Conservation (phyloP, 2,888 invertebrate genomes). For the Pharmacophagus antenor region DNA sequence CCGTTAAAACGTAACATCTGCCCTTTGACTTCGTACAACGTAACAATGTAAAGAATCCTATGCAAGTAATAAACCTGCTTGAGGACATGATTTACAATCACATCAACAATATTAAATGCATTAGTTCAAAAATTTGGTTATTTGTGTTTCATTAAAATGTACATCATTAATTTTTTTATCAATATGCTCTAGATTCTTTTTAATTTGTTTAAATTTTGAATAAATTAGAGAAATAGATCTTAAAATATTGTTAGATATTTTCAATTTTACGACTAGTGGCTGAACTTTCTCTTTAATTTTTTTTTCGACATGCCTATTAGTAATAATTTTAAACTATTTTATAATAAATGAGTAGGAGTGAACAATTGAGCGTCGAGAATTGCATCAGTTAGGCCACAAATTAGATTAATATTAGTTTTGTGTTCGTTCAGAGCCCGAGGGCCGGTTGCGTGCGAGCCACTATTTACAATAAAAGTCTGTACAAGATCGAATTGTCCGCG, state of each 20-base stretch:
- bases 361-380: not conserved
- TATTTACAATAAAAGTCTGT: slow-evolving; percentile 37
- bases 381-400: slow-evolving; percentile 27
- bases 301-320: no score
- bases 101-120: not conserved
- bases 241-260: not conserved
- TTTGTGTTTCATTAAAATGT: not conserved
- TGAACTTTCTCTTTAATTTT: no score
- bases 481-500: slow-evolving; percentile 37
- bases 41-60: slow-evolving; percentile 1
- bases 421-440: slow-evolving; percentile 32
- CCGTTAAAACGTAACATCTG: slow-evolving; percentile 6
- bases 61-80: slow-evolving; percentile 2
- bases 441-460: slow-evolving; percentile 31
- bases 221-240: not conserved
- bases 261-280: no score
- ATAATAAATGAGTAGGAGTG: not conserved
- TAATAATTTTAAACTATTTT: not conserved
- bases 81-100: slow-evolving; percentile 2
- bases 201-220: not conserved
- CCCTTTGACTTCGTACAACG: not conserved
- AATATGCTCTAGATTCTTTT: not conserved
- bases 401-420: slow-evolving; percentile 38
- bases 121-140: not conserved
- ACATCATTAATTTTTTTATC: not conserved